Conservation (phyloP, 2,888 invertebrate genomes). For the Leuctra nigra region DNA sequence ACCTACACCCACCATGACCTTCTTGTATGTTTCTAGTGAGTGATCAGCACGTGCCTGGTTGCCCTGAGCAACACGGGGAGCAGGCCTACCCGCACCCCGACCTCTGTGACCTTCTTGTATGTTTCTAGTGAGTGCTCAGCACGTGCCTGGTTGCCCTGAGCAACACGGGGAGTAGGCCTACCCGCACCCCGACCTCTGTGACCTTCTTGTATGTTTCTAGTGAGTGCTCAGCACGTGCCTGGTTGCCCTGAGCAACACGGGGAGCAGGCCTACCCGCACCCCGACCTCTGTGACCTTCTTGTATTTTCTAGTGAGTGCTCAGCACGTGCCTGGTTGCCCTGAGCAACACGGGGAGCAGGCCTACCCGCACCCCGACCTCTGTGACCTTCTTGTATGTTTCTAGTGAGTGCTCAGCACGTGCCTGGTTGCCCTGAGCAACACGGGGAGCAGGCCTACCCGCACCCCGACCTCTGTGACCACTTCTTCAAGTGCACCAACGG, state of each 20-base stretch:
- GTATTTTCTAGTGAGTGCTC: too few species aligned
- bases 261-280: slow-evolving; percentile 76
- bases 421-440: slow-evolving; percentile 75
- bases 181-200: slow-evolving; percentile 80
- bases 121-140: too few species aligned
- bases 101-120: slow-evolving; percentile 75
- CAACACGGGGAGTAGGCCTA: slow-evolving; percentile 73
- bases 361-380: slow-evolving; percentile 80
- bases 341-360: slow-evolving; percentile 73
- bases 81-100: slow-evolving; percentile 83
- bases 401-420: slow-evolving; percentile 45
- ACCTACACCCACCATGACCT: too few species aligned
- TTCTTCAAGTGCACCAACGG: slow-evolving; percentile 91
- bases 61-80: slow-evolving; percentile 74
- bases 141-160: slow-evolving; percentile 73
- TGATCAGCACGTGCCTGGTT: slow-evolving; percentile 64
- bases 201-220: slow-evolving; percentile 42
- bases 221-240: slow-evolving; percentile 46
- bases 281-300: slow-evolving; percentile 67
- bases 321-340: slow-evolving; percentile 70
- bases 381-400: too few species aligned
- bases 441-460: slow-evolving; percentile 76
- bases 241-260: slow-evolving; percentile 77
- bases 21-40: too few species aligned
- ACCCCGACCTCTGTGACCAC: slow-evolving; percentile 80